Evolutionary conservation across 2,113 vertebrate species (phyloP).

Genomic region (Elgaria multicarinata): DNA sequence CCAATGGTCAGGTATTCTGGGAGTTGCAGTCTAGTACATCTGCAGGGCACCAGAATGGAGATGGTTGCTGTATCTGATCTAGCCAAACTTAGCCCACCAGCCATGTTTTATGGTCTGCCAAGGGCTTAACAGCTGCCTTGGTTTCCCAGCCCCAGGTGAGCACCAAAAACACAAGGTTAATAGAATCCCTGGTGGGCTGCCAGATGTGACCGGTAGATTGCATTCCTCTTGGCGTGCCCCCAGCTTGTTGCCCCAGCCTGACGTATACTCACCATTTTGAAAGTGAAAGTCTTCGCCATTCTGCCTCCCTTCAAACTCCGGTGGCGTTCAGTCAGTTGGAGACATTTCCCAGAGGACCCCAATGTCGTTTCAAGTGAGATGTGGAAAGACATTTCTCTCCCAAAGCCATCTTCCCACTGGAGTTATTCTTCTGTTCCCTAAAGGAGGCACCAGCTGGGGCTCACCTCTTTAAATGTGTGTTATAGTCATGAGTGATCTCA

Average conservation of each 20-base stretch:
- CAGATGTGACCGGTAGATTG: background rate
- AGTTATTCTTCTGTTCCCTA: slow-evolving; percentile 5
- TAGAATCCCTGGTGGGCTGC: background rate
- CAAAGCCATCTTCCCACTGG: slow-evolving; percentile 29
- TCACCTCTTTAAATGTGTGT: slow-evolving; percentile 52
- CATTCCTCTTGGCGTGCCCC: background rate
- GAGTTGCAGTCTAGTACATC: too few species aligned
- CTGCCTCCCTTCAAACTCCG: background rate
- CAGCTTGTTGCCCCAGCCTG: background rate
- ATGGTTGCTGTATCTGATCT: background rate
- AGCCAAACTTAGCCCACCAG: background rate
- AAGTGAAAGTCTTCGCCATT: background rate
- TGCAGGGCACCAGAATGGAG: too few species aligned
- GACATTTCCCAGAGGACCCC: slow-evolving; percentile 19
- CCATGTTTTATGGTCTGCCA: background rate
- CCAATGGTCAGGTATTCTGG: too few species aligned
- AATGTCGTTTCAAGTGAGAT: background rate
- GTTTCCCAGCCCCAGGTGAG: background rate
- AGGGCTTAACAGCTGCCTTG: background rate
- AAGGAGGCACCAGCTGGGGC: slow-evolving; percentile 25
- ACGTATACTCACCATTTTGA: background rate
- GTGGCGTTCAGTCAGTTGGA: background rate
- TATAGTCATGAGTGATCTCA: slow-evolving; percentile 78
- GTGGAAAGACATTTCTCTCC: background rate
- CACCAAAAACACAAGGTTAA: background rate